Conservation (phyloP, 1,140 invertebrate species). For the Megathymus violae region DNA sequence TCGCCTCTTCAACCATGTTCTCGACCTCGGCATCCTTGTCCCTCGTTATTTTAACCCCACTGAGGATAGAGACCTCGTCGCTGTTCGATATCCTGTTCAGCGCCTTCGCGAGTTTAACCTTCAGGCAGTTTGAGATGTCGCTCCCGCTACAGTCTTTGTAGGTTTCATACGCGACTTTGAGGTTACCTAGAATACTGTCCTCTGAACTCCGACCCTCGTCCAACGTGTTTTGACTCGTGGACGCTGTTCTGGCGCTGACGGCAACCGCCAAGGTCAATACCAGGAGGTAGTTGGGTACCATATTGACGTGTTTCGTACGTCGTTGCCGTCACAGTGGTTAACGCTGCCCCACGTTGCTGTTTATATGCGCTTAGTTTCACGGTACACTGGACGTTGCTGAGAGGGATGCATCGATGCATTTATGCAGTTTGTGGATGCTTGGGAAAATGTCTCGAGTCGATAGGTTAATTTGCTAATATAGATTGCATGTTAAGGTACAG, state of each 20-base stretch:
- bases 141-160: conserved; percentile 90
- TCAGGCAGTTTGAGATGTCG: conserved; percentile 89
- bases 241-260: conserved; percentile 70
- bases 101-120: conserved; percentile 89
- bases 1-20: conserved; percentile 78
- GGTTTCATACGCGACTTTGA: conserved; percentile 78
- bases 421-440: too few relatives aligned
- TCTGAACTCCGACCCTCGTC: conserved; percentile 74
- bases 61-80: conserved; percentile 86
- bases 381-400: conserved; percentile 68
- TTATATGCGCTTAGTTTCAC: conserved; percentile 81
- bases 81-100: conserved; percentile 87
- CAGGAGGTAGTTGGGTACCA: conserved; percentile 77
- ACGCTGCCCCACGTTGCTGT: conserved; percentile 63
- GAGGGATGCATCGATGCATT: conserved; percentile 79
- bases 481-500: too few relatives aligned
- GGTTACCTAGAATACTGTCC: conserved; percentile 71
- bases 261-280: conserved; percentile 72
- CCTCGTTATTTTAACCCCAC: conserved; percentile 88
- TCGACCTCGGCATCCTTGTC: conserved; percentile 77
- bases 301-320: conserved; percentile 66
- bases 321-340: conserved; percentile 66
- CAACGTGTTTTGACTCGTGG: conserved; percentile 70
- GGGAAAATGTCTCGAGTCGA: background rate
- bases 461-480: too few relatives aligned